Percentiles rank a stretch among this genome's conserved stretches.
Evolutionary conservation across 2,797 vertebrate genomes (phyloP).

Genomic region (Urosaurus nigricauda): DNA sequence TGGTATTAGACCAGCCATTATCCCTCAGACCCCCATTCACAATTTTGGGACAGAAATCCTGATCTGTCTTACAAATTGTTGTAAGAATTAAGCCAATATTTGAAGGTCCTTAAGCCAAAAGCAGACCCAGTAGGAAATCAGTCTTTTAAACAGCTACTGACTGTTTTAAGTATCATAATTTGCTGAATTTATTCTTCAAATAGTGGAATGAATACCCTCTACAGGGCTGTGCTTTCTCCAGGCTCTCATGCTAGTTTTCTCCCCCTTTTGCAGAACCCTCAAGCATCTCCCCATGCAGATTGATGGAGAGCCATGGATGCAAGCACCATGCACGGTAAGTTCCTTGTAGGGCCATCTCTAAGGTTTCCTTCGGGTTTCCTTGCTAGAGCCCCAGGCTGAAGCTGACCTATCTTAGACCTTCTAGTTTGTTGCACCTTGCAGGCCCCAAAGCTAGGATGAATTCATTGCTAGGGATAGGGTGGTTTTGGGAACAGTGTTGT

Average conservation of each 20-base stretch:
- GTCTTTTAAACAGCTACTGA: not conserved
- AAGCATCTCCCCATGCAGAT: conserved; percentile 96
- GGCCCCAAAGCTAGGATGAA: not conserved
- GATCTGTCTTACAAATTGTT: not conserved
- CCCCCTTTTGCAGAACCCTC: conserved; percentile 81
- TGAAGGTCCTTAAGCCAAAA: not conserved
- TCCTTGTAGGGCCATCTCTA: not conserved
- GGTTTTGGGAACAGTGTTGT: not conserved
- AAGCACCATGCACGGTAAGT: conserved; percentile 92
- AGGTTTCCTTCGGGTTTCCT: not conserved
- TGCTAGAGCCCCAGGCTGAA: not conserved
- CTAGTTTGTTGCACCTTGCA: not conserved
- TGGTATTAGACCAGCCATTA: not conserved
- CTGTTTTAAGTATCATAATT: not conserved
- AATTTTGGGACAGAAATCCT: not conserved
- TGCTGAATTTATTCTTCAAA: not conserved
- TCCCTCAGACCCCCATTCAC: not conserved
- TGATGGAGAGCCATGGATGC: conserved; percentile 97
- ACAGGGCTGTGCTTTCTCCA: conserved; percentile 11
- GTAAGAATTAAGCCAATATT: not conserved
- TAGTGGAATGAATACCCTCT: too few species aligned
- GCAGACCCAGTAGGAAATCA: not conserved
- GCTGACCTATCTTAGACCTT: too few species aligned
- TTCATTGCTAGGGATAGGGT: not conserved
- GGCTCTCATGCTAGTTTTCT: not conserved